Percentiles rank a stretch among this genome's conserved stretches.
phyloP scores from a whole-genome alignment of 2,113 vertebrate genomes.

The Erinaceus europaeus region DNA sequence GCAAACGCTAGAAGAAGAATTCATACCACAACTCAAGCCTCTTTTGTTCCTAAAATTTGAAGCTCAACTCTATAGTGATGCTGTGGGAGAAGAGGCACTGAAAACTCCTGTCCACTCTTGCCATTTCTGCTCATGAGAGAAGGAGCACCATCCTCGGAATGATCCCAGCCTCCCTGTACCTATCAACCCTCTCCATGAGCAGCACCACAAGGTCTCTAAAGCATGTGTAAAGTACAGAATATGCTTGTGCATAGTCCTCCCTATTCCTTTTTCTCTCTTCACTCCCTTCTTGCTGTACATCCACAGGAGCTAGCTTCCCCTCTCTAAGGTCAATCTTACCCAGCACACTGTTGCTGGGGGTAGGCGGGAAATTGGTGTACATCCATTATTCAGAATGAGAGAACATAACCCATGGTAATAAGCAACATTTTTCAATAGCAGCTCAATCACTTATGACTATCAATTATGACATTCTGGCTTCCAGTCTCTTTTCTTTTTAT shows the following conservation, averaged over 20 bases:
- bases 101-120: neutral
- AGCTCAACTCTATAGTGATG: accelerated
- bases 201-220: neutral
- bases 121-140: neutral
- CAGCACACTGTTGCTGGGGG: neutral
- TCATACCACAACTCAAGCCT: neutral
- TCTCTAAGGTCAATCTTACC: neutral
- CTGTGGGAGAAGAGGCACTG: neutral
- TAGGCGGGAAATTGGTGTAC: neutral
- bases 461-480: neutral
- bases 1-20: no score
- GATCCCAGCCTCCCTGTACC: neutral
- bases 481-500: neutral
- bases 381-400: neutral
- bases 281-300: no score
- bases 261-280: neutral
- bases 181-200: neutral
- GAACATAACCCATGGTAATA: neutral
- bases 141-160: accelerated
- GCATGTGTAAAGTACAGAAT: neutral
- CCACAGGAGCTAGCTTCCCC: neutral
- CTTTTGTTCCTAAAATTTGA: neutral
- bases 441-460: neutral
- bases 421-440: neutral
- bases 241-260: accelerated